Base-by-base conservation (phyloP, 2,797 vertebrate species). In the Cossypha caffra region DNA sequence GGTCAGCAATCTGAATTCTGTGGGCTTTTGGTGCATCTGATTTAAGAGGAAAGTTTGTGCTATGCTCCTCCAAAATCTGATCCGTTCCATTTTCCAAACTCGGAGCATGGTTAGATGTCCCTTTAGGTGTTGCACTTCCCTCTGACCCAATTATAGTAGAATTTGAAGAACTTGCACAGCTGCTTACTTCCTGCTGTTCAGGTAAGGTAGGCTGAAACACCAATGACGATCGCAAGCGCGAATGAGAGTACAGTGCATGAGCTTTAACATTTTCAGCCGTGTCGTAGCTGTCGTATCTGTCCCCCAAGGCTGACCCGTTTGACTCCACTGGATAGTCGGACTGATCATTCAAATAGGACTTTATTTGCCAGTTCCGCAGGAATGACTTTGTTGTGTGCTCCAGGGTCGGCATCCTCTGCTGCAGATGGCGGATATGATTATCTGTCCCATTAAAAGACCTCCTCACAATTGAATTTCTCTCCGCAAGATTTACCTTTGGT, bases 331-430 rank as follows among this genome's bases (percentile, higher is more conserved):
- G 97, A 45, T 91, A 88, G 35, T 99, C 99, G 4, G 97, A 95
- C 5, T 98, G 96, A 75, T 98, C 98, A 52, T 99, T 99, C 93
- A 99, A 98, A 90, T 99, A 99, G 2, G 99, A 99, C 78, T 99
- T 98, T 62, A 99, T 99, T 93, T 99, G 97, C 99, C 98, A 98
- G 82, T 98, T 98, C 21, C 99, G 98, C 40, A 99, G 98, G 96
- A 99, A 99, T 0, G 99, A 98, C 86, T 98, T 99, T 1, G 99
- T 99, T 12, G 99, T 98, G 29, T 98, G 98, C 80, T 99, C 99
- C 1, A 99, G 96, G 18, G 98, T 98, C 5, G 99, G 99, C 97
- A 99, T 98, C 76, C 98, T 98, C 90, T 99, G 99, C 87, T 99
- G 99, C 75, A 99, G 86, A 63, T 98, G 97, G 31, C 98, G 96